Conservation (phyloP, 2,797 vertebrate genomes). For the Gobio occitaniae region DNA sequence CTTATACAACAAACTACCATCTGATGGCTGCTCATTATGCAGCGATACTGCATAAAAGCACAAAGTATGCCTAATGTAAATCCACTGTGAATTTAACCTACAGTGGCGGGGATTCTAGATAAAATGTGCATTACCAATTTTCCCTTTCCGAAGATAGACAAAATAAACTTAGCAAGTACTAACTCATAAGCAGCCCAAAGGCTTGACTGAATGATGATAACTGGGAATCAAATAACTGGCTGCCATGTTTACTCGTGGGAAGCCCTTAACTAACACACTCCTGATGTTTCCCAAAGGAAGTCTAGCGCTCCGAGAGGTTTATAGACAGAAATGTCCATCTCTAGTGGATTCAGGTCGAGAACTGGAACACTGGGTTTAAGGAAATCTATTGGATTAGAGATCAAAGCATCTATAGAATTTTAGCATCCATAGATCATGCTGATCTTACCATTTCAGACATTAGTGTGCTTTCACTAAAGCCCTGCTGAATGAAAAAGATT, state of each 20-base stretch:
- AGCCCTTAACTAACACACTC: constrained; percentile 27
- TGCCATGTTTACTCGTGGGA: background rate
- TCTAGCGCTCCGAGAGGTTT: background rate
- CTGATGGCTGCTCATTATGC: background rate
- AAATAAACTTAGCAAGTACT: background rate
- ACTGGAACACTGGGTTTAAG: constrained; percentile 56
- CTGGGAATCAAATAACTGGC: constrained; percentile 14
- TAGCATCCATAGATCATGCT: background rate
- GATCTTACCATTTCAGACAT: background rate
- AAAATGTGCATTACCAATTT: background rate
- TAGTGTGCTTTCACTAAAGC: background rate
- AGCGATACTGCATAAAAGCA: background rate
- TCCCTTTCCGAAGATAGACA: background rate
- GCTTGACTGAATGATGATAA: constrained; percentile 10
- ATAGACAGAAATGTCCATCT: constrained; percentile 13
- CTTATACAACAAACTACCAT: background rate
- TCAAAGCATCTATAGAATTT: constrained; percentile 6
- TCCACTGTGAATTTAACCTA: background rate
- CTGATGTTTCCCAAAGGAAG: constrained; percentile 55
- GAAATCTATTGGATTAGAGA: constrained; percentile 48
- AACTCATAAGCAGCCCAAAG: background rate
- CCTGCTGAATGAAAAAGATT: background rate
- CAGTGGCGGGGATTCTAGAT: background rate
- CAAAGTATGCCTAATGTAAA: background rate
- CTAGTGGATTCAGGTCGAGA: constrained; percentile 60